Evolutionary conservation across 1,140 invertebrate genomes (phyloP), one percentile per base, ranked within the genome.

Genomic region (Pygmarrhopalites habei): DNA sequence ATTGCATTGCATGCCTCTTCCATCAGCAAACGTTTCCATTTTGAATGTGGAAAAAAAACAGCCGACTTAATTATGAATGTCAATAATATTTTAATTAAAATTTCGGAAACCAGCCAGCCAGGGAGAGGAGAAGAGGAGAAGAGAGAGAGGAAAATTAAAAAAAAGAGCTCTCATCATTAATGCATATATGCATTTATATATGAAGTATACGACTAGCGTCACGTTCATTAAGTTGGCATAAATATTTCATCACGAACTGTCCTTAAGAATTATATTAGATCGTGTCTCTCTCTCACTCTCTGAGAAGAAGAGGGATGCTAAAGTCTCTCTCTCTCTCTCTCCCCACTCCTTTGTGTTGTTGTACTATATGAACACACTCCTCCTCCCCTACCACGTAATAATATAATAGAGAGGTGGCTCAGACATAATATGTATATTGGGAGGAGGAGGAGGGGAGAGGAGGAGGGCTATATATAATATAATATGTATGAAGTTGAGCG

Each of bases 51-150:
- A 57, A 68, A 57, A 68, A 68, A 66, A 68, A 68, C n/a, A n/a
- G n/a, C n/a, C n/a, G n/a, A 68, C 53, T 64, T 68, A 68, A 68
- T 68, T 68, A 68, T 65, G 62, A 65, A 62, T 65, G 66, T 68
- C 67, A 69, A 69, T 69, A 66, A 65, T 69, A 69, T 60, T 69
- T 69, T 65, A 69, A 65, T 69, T 65, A 69, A 69, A 69, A 69
- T 62, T 62, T 65, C 56, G 44, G 58, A 51, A 60, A 46, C 39
- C 46, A 62, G 55, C 30, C 32, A 49, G 52, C 43, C 28, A 63
- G 58, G 58, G 29, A 46, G 58, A 56, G 52, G 57, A 53, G 61
- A 44, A 60, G 55, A 51, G 65, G 46, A 49, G 30, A 29, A 28
- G 35, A 44, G 32, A 62, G 26, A 56, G 19, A 5, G 29, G 60